A percentile compares a stretch with the other conserved stretches of the same genome.
Evolutionary conservation across 1,140 invertebrate genomes (phyloP).

Genomic region (Micrasema longulum): DNA sequence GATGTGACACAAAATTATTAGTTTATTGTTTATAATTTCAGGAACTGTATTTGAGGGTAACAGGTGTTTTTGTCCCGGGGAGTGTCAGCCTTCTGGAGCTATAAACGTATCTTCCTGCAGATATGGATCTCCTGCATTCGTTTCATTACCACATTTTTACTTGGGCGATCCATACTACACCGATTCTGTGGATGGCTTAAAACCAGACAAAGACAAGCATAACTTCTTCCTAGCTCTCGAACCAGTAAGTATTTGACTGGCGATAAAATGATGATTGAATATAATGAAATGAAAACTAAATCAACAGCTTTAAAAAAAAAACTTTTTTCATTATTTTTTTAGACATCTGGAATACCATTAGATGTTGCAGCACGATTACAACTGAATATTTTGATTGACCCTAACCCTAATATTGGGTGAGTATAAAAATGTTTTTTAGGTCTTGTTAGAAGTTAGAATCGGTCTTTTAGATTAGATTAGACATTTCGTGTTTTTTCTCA

Average conservation of each 20-base stretch:
- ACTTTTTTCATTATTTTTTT: conserved; percentile 53
- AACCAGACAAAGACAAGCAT: conserved; percentile 77
- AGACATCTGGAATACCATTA: conserved; percentile 80
- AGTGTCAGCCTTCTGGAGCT: conserved; percentile 76
- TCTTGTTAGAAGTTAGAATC: too few relatives aligned
- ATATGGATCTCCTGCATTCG: conserved; percentile 81
- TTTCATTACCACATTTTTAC: conserved; percentile 91
- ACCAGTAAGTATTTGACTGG: conserved; percentile 65
- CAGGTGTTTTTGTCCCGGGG: conserved; percentile 78
- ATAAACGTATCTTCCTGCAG: conserved; percentile 79
- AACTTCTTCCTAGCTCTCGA: conserved; percentile 78
- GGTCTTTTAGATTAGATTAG: too few relatives aligned
- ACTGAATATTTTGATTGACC: conserved; percentile 80
- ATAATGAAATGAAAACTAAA: background rate
- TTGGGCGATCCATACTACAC: conserved; percentile 77
- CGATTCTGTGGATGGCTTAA: conserved; percentile 75
- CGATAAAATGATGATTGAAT: background rate
- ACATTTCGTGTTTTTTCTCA: too few relatives aligned
- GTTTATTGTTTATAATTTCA: conserved; percentile 48
- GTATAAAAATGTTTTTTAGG: too few relatives aligned
- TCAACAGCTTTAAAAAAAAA: background rate
- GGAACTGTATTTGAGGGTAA: conserved; percentile 72
- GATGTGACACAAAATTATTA: background rate
- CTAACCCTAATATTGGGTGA: conserved; percentile 73
- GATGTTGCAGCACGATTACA: conserved; percentile 81